A percentile compares a stretch with the other conserved stretches of the same genome.
Evolutionary conservation across 2,113 vertebrate genomes (phyloP).

Genomic region (Phoxinus phoxinus): DNA sequence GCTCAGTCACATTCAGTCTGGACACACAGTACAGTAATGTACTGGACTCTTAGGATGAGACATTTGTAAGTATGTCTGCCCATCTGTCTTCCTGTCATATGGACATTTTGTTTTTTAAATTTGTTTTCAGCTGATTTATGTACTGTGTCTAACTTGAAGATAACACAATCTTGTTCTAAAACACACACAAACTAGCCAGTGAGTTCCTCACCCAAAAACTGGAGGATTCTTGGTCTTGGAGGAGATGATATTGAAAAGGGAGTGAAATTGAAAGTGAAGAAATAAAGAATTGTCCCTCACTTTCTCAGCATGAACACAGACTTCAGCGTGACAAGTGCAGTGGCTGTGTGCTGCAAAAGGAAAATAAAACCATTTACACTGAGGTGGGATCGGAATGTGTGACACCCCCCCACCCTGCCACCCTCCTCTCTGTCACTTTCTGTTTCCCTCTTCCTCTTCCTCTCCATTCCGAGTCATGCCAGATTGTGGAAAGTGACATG

Average conservation of each 20-base stretch:
- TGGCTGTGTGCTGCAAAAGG: slow-evolving; percentile 46
- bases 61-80: neutral
- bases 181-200: neutral
- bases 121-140: slow-evolving; percentile 3
- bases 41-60: neutral
- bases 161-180: neutral
- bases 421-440: neutral
- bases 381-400: slow-evolving; percentile 28
- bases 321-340: slow-evolving; percentile 34
- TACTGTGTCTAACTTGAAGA: neutral
- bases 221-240: neutral
- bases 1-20: neutral
- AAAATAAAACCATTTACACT: slow-evolving; percentile 51
- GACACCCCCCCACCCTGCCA: neutral
- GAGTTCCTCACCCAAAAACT: neutral
- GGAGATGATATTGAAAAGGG: neutral
- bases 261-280: slow-evolving; percentile 26
- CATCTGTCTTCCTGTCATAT: neutral
- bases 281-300: slow-evolving; percentile 36
- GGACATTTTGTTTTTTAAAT: neutral
- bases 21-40: neutral
- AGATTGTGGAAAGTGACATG: slow-evolving; percentile 25
- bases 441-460: slow-evolving; percentile 10
- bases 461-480: neutral
- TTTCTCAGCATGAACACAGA: slow-evolving; percentile 14